phyloP scores from a whole-genome alignment of 2,888 invertebrate genomes.

The Sarcophaga caerulescens region DNA sequence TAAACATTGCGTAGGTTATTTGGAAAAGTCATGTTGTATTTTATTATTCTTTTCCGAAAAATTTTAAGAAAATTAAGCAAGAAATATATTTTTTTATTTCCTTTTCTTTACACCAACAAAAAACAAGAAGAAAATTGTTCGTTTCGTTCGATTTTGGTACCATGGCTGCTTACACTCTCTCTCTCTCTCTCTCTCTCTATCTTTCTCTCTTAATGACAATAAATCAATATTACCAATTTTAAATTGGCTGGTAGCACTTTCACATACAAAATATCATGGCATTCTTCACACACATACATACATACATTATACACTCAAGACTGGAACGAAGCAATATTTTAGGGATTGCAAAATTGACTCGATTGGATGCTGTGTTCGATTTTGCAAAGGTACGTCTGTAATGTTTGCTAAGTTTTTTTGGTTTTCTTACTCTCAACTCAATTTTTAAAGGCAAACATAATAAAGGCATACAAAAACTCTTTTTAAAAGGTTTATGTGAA shows the following conservation, averaged over 20 bases:
- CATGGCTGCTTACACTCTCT: not conserved
- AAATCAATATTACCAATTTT: constrained; percentile 80
- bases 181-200: constrained; percentile 14
- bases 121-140: not conserved
- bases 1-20: not conserved
- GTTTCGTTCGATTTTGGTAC: not conserved
- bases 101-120: not conserved
- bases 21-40: too few species aligned
- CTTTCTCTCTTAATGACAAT: constrained; percentile 65
- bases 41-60: not conserved
- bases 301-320: constrained; percentile 29
- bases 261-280: constrained; percentile 21
- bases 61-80: constrained; percentile 20
- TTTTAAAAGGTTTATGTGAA: constrained; percentile 48
- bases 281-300: not conserved
- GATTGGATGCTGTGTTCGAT: constrained; percentile 22
- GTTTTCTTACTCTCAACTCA: constrained; percentile 26
- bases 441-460: constrained; percentile 38
- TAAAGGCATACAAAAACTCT: constrained; percentile 46
- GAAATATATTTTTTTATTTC: constrained; percentile 40
- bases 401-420: constrained; percentile 53
- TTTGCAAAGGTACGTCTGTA: constrained; percentile 50
- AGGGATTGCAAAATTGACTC: constrained; percentile 64
- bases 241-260: constrained; percentile 74
- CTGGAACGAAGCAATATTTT: constrained; percentile 59